Base-by-base conservation (phyloP, 2,113 vertebrate genomes). In the Paraplagusia blochii region DNA sequence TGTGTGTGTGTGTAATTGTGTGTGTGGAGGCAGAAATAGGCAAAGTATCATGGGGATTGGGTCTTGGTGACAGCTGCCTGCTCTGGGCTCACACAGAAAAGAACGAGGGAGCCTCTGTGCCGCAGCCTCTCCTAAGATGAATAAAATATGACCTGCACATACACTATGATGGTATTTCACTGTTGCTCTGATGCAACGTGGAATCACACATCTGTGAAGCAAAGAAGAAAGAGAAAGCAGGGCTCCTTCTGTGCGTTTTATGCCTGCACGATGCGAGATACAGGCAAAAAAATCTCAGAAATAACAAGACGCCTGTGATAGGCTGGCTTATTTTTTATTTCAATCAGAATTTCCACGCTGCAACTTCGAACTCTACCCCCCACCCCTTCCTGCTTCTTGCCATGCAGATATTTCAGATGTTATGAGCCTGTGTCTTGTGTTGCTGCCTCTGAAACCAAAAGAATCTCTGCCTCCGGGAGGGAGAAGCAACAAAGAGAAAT, bases 81-180 rank as follows among this genome's bases (percentile, higher is more conserved):
- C 72, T 80, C 58, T 71, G 45, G 72, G 54, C 54, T 70, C 1
- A 12, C 75, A 81, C 75, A 81, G 70, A 29, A 29, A 29, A 29
- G 60, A 80, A 75, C 59, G 44, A 74, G 68, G 11, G 42, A 60
- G 61, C 38, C 74, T 71, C 61, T 3, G 60, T 49, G 55, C 69
- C 45, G 63, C 66, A 79, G 78, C 72, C 44, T 74, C 66, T 77
- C 19, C 54, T 34, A 46, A 63, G 54, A 87, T 88, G 79, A 88
- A 89, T 87, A 84, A 88, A 88, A 87, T 85, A 88, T 87, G 78
- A 83, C 63, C 38, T 59, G 75, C 76, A 45, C 67, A 79, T 55
- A 63, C 56, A 77, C 59, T 12, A 39, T 39, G 38, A 12, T n/a
- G 44, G 57, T 35, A 56, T 73, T 81, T 68, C 58, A 67, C 53